A percentile compares a stretch with the other conserved stretches of the same genome.
Conservation (phyloP, 1,140 invertebrate species). For the Lethrus apterus region DNA sequence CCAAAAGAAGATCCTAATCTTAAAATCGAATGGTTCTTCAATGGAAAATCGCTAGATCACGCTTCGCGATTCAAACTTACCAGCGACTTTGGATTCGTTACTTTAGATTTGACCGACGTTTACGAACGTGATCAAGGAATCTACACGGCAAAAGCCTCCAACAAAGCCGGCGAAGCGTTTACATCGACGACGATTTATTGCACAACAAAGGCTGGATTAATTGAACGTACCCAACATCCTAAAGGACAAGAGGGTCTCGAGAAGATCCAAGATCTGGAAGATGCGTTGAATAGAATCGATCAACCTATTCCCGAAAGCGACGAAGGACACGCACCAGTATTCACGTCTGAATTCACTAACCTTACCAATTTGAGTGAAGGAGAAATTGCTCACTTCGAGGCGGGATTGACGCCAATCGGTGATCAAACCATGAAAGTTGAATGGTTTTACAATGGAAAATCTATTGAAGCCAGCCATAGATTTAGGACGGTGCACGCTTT, state of each 20-base stretch:
- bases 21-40: slow-evolving; percentile 92
- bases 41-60: slow-evolving; percentile 78
- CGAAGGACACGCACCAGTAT: slow-evolving; percentile 75
- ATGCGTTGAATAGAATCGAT: slow-evolving; percentile 67
- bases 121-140: slow-evolving; percentile 92
- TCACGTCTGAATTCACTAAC: slow-evolving; percentile 80
- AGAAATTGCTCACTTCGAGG: slow-evolving; percentile 91
- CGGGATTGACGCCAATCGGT: slow-evolving; percentile 83
- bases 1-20: slow-evolving; percentile 95
- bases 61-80: slow-evolving; percentile 80
- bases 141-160: slow-evolving; percentile 84
- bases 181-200: slow-evolving; percentile 84
- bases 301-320: slow-evolving; percentile 60
- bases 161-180: slow-evolving; percentile 82
- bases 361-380: slow-evolving; percentile 77
- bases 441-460: slow-evolving; percentile 93
- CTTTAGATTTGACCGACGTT: slow-evolving; percentile 79
- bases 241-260: slow-evolving; percentile 86
- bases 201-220: slow-evolving; percentile 71
- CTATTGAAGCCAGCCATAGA: slow-evolving; percentile 80
- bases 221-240: slow-evolving; percentile 85
- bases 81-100: slow-evolving; percentile 89
- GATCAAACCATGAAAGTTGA: slow-evolving; percentile 95
- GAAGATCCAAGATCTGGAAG: slow-evolving; percentile 84
- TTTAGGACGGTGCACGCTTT: slow-evolving; percentile 89